Base-by-base conservation (phyloP, 2,113 vertebrate species). In the Andinoacara biseriatus region DNA sequence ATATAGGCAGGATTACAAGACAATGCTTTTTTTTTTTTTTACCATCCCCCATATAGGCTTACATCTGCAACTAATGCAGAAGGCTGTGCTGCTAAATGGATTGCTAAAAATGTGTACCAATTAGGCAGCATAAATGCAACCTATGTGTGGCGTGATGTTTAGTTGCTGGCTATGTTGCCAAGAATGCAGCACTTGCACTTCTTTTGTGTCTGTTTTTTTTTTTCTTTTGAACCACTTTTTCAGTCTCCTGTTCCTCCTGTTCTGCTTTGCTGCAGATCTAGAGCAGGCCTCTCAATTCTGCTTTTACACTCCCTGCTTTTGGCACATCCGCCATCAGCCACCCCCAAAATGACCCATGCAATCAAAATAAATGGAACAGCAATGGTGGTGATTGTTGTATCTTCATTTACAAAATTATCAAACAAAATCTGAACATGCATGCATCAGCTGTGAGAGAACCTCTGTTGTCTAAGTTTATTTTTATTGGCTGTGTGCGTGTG, bases 221-320 rank as follows among this genome's bases (percentile, higher is more conserved):
- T 1, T 33, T 38, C 35, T 38, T 38, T 38, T 38, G 35, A 18
- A 7, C 60, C 79, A 75, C 77, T 20, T 82, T 86, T 84, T 58
- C 29, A 33, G 61, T 20, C 58, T 67, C 52, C 24, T 24, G 60
- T 86, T 90, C 22, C 58, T 67, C 49, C 24, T 31, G 65, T 87
- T 90, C 76, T 86, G 85, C 87, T 84, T 87, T 86, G 81, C 78
- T 87, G 85, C 76, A 84, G 76, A 86, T 87, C 65, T 76, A 17
- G 74, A 83, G 74, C 81, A 74, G 65, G 49, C 57, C 52, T 72
- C 58, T 77, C 54, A 54, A 61, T 76, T 81, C 22, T 58, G 54
- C 67, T 63, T n/a, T 60, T 22, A 38, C 20, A 6, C 17, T 26
- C 15, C 5, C 5, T 49, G 15, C 67, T 65, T 35, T 75, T 58